Evolutionary conservation across 2,888 invertebrate genomes (phyloP).

Genomic region (Drosophila flavopinicola): DNA sequence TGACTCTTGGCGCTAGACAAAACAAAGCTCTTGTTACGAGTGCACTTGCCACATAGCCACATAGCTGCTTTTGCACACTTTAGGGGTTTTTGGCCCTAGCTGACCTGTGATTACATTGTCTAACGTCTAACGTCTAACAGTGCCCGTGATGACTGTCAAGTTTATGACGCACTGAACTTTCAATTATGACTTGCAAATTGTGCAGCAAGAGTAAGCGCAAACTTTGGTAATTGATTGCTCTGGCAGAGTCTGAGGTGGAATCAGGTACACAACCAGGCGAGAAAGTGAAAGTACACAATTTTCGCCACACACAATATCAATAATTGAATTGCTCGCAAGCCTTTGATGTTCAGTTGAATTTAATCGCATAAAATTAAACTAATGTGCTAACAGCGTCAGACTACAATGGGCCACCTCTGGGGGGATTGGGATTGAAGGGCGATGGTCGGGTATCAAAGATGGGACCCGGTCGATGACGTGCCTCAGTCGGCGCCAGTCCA

Average conservation of each 20-base stretch:
- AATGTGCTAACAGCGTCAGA: conserved; percentile 62
- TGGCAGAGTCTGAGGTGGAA: no score
- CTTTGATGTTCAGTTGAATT: conserved; percentile 62
- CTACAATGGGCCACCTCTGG: conserved; percentile 2
- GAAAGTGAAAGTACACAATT: neutral
- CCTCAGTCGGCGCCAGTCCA: conserved; percentile 21
- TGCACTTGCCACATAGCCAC: neutral
- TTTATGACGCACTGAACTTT: conserved; percentile 32
- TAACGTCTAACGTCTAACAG: no score
- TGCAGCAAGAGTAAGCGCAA: conserved; percentile 24
- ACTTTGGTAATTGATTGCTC: conserved; percentile 49
- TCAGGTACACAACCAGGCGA: neutral
- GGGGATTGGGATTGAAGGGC: conserved; percentile 61
- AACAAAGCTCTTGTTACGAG: neutral
- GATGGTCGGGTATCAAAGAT: conserved; percentile 52
- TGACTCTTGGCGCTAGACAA: neutral
- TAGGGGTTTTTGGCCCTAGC: neutral
- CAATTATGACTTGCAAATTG: conserved; percentile 55
- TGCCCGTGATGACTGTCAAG: conserved; percentile 9
- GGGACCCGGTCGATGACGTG: conserved; percentile 24
- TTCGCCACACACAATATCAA: conserved; percentile 26
- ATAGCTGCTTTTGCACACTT: no score
- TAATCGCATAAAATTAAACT: conserved; percentile 62
- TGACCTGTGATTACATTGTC: conserved; percentile 12
- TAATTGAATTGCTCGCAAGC: conserved; percentile 26